These are phyloP conservation scores for Baryphthengus martii DNA, from an alignment of 2,113 vertebrate species.

Conservation along the genomic window DNA sequence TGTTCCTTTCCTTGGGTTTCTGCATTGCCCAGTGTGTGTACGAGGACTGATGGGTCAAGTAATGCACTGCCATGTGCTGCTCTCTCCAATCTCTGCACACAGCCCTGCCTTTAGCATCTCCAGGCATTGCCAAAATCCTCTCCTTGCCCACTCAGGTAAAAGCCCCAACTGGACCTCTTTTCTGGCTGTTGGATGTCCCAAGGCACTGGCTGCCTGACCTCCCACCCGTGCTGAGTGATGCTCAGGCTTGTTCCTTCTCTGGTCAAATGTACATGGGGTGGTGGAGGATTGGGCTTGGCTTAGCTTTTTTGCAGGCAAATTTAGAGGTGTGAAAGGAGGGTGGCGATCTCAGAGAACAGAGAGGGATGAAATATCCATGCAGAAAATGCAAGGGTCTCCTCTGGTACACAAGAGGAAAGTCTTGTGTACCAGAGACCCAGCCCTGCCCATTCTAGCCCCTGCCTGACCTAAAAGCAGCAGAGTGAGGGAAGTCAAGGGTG, in stretches of 20 bases:
- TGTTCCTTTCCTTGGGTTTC: background rate
- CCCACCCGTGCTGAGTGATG: fast-evolving
- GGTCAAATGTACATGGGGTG: background rate
- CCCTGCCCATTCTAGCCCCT: background rate
- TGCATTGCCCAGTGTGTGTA: fast-evolving
- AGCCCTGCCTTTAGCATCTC: background rate
- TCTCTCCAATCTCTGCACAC: background rate
- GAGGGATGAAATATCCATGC: background rate
- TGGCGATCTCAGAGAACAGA: background rate
- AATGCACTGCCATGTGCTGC: fast-evolving
- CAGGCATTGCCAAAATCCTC: background rate
- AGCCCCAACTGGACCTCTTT: background rate
- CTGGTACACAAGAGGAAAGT: background rate
- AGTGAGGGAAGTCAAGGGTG: background rate
- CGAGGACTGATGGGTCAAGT: background rate
- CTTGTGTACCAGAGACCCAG: background rate
- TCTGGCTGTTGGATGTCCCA: background rate
- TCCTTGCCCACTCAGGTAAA: background rate
- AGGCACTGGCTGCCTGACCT: background rate
- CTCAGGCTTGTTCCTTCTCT: background rate
- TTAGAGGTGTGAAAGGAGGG: background rate
- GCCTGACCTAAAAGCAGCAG: background rate
- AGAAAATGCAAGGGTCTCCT: background rate
- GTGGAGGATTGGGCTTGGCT: background rate
- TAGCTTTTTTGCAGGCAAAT: background rate